Evolutionary conservation across 2,888 invertebrate genomes (phyloP).

Genomic region (Drosophila anomalata): DNA sequence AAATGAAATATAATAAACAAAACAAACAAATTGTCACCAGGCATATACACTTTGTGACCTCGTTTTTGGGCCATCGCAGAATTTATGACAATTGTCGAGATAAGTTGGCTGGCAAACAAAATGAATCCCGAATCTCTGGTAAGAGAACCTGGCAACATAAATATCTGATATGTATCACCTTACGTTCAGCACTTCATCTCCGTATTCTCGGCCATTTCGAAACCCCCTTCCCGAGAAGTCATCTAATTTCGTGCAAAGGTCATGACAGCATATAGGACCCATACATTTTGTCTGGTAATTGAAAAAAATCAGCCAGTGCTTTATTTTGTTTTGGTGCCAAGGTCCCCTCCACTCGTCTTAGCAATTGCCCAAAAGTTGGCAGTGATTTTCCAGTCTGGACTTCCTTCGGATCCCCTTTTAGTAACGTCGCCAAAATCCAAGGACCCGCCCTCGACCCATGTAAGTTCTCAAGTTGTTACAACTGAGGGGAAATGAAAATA

Average conservation of each 20-base stretch:
- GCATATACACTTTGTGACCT: slow-evolving; percentile 12
- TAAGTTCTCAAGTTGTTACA: neutral
- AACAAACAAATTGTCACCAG: neutral
- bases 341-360: slow-evolving; percentile 29
- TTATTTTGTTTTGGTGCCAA: slow-evolving; percentile 55
- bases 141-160: slow-evolving; percentile 50
- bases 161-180: slow-evolving; percentile 73
- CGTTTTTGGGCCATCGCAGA: slow-evolving; percentile 9
- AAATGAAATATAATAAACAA: neutral
- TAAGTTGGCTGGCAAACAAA: slow-evolving; percentile 24
- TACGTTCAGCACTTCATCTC: slow-evolving; percentile 34
- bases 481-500: neutral
- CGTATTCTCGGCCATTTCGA: slow-evolving; percentile 3
- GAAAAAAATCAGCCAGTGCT: slow-evolving; percentile 63
- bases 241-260: slow-evolving; percentile 67
- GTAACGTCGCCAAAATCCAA: slow-evolving; percentile 49
- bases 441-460: slow-evolving; percentile 30
- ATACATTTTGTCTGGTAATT: slow-evolving; percentile 72
- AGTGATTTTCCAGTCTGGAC: slow-evolving; percentile 64
- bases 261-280: slow-evolving; percentile 69
- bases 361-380: slow-evolving; percentile 57
- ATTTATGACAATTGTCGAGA: slow-evolving; percentile 25
- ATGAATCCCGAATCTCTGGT: slow-evolving; percentile 14
- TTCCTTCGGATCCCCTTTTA: neutral
- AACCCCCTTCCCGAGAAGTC: slow-evolving; percentile 5